Conservation (phyloP, 1,140 invertebrate species). For the Conopomorpha cramerella region DNA sequence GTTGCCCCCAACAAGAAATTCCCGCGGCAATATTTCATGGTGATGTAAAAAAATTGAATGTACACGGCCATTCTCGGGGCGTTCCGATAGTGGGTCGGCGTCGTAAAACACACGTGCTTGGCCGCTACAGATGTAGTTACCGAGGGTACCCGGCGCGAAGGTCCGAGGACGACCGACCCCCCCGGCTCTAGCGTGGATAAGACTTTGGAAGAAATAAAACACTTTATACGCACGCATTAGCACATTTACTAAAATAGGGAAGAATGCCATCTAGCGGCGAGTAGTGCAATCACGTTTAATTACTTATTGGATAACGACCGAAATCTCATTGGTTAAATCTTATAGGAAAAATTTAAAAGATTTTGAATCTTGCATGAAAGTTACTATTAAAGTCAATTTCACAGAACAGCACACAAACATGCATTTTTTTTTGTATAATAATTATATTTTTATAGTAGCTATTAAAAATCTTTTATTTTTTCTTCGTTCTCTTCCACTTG, state of each 20-base stretch:
- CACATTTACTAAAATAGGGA: background rate
- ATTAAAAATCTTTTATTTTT: too few species aligned
- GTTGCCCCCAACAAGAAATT: constrained; percentile 6
- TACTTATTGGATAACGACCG: constrained; percentile 2
- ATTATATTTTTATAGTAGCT: too few species aligned
- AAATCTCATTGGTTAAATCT: too few species aligned
- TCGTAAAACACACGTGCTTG: constrained; percentile 51
- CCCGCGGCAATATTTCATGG: constrained; percentile 11
- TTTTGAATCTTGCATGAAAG: too few species aligned
- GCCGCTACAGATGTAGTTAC: constrained; percentile 32
- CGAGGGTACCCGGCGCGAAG: too few species aligned
- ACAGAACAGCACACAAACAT: too few species aligned
- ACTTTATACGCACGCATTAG: too few species aligned
- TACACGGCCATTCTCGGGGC: constrained; percentile 33
- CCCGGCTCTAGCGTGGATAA: constrained; percentile 16
- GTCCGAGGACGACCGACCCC: too few species aligned
- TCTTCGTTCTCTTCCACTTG: too few species aligned
- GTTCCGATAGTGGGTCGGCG: constrained; percentile 34
- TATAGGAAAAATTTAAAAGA: too few species aligned
- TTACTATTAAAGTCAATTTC: too few species aligned
- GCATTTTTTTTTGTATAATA: too few species aligned
- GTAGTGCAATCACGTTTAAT: constrained; percentile 7
- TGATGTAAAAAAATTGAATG: constrained; percentile 26
- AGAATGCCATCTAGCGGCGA: constrained; percentile 12
- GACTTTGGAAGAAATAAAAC: constrained; percentile 4